phyloP scores from a whole-genome alignment of 1,140 invertebrate species.

The Cecropterus lyciades region DNA sequence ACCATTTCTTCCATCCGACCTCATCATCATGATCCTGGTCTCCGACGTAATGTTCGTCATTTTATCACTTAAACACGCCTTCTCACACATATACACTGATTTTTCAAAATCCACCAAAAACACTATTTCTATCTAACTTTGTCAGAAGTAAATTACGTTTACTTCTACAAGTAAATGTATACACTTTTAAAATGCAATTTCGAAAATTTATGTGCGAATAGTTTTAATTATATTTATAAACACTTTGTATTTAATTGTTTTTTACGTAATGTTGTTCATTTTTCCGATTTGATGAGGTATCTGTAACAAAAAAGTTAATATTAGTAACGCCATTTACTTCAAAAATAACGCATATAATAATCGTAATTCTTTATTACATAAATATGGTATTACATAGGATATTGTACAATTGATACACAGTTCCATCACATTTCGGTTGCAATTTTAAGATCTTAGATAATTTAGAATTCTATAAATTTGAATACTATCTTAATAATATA shows the following conservation, averaged over 20 bases:
- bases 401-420: too few relatives aligned
- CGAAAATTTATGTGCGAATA: too few relatives aligned
- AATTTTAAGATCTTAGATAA: too few relatives aligned
- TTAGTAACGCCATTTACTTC: background rate
- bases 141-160: background rate
- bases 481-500: too few relatives aligned
- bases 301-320: conserved; percentile 18
- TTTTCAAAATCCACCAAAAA: conserved; percentile 38
- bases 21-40: conserved; percentile 75
- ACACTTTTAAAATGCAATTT: background rate
- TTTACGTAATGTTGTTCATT: conserved; percentile 24
- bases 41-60: conserved; percentile 76
- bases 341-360: too few relatives aligned
- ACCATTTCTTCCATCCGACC: conserved; percentile 57
- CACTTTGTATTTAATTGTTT: conserved; percentile 8
- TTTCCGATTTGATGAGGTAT: conserved; percentile 10
- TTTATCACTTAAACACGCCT: conserved; percentile 56
- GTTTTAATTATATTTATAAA: too few relatives aligned
- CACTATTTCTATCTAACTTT: conserved; percentile 15
- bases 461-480: too few relatives aligned
- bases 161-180: conserved; percentile 8
- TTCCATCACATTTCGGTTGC: too few relatives aligned
- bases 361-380: too few relatives aligned
- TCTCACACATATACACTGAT: conserved; percentile 67
- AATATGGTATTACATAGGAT: too few relatives aligned